Conservation (phyloP, 2,797 vertebrate species). For the Harpagifer antarcticus region DNA sequence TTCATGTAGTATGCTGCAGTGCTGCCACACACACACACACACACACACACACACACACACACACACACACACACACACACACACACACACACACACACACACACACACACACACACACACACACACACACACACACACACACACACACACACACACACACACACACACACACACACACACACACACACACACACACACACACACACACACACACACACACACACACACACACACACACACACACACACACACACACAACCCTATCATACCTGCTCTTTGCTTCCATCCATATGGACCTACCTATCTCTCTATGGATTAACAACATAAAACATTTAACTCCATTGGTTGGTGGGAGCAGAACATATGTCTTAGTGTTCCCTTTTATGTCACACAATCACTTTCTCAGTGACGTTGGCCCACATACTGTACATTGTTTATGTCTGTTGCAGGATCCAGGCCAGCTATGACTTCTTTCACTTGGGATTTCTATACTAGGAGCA, state of each 20-base stretch:
- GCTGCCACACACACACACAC: slow-evolving; percentile 50
- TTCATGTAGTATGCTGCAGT: slow-evolving; percentile 80
- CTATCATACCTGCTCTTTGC: slow-evolving; percentile 52
- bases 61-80: too few species aligned
- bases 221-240: too few species aligned
- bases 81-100: slow-evolving; percentile 23
- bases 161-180: too few species aligned
- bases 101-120: slow-evolving; percentile 36
- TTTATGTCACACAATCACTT: slow-evolving; percentile 52
- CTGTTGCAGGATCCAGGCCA: slow-evolving; percentile 71
- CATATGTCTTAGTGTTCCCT: slow-evolving; percentile 41
- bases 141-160: slow-evolving; percentile 9
- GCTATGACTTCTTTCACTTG: slow-evolving; percentile 64
- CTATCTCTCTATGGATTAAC: slow-evolving; percentile 45
- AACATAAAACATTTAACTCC: slow-evolving; percentile 25
- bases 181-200: too few species aligned
- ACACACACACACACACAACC: slow-evolving; percentile 1
- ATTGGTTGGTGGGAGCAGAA: slow-evolving; percentile 15
- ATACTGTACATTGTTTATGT: slow-evolving; percentile 69
- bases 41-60: too few species aligned
- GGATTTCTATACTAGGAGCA: slow-evolving; percentile 63
- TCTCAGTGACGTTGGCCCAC: slow-evolving; percentile 58
- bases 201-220: too few species aligned
- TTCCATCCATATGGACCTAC: slow-evolving; percentile 43
- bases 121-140: slow-evolving; percentile 29